Conservation (phyloP, 1,140 invertebrate species). For the Drosophila varians region DNA sequence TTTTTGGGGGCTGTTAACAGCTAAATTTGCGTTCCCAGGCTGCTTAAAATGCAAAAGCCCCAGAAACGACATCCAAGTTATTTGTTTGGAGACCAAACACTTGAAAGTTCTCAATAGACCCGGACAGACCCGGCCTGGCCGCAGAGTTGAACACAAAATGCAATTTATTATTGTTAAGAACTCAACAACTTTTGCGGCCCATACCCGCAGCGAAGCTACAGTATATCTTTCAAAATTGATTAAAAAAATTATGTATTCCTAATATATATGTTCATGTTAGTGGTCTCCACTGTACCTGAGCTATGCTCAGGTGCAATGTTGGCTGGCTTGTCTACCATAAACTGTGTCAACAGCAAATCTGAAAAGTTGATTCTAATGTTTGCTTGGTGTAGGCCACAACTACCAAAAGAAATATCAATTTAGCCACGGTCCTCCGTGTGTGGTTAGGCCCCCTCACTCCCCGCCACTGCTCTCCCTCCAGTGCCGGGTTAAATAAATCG, state of each 20-base stretch:
- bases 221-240: neutral
- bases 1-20: constrained; percentile 47
- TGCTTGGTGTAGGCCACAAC: constrained; percentile 52
- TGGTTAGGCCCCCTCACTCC: constrained; percentile 19
- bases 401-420: constrained; percentile 50
- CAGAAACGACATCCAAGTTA: constrained; percentile 32
- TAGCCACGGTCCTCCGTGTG: constrained; percentile 54
- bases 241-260: too few species aligned
- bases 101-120: constrained; percentile 61
- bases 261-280: too few species aligned
- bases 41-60: constrained; percentile 59
- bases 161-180: constrained; percentile 67
- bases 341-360: constrained; percentile 77
- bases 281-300: constrained; percentile 16
- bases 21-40: constrained; percentile 74
- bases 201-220: constrained; percentile 19
- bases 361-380: constrained; percentile 78
- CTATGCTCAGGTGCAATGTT: constrained; percentile 58
- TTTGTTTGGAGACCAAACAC: constrained; percentile 64
- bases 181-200: constrained; percentile 7
- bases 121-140: constrained; percentile 30
- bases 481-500: constrained; percentile 68
- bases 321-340: constrained; percentile 41
- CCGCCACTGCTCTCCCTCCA: neutral
- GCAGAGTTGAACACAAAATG: constrained; percentile 40